phyloP scores from a whole-genome alignment of 2,113 vertebrate genomes.

The Varanus salvator region DNA sequence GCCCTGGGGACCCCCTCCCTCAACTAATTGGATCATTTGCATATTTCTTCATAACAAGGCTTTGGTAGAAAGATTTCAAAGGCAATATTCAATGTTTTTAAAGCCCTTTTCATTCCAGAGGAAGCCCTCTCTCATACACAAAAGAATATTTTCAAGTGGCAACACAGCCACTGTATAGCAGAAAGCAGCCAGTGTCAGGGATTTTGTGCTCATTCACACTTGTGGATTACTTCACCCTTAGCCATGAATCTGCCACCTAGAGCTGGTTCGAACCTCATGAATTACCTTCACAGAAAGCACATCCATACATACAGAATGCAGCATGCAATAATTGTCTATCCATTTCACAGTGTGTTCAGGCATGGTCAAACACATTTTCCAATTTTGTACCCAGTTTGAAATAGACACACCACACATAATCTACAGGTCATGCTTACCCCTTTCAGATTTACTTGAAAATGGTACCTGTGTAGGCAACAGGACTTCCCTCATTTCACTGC shows the following conservation, averaged over 20 bases:
- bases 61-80: slow-evolving; percentile 38
- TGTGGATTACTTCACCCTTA: not conserved
- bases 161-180: not conserved
- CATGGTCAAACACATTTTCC: not conserved
- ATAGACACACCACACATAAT: not conserved
- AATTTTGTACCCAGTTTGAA: not conserved
- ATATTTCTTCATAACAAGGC: slow-evolving; percentile 42
- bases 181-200: not conserved
- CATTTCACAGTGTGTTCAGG: not conserved
- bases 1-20: slow-evolving; percentile 40
- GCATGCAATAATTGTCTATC: not conserved
- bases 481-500: not conserved
- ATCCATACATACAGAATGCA: not conserved
- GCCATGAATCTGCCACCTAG: not conserved
- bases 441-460: not conserved
- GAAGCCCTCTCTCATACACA: not conserved
- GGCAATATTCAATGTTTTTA: not conserved
- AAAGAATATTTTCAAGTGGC: not conserved
- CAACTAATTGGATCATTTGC: slow-evolving; percentile 43
- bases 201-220: not conserved
- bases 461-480: no score
- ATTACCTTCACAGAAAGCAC: not conserved
- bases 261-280: not conserved
- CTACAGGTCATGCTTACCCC: not conserved
- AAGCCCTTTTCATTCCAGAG: not conserved